A percentile compares a stretch with the other conserved stretches of the same genome.
Conservation (phyloP, 2,113 vertebrate species). For the Eretmochelys imbricata region DNA sequence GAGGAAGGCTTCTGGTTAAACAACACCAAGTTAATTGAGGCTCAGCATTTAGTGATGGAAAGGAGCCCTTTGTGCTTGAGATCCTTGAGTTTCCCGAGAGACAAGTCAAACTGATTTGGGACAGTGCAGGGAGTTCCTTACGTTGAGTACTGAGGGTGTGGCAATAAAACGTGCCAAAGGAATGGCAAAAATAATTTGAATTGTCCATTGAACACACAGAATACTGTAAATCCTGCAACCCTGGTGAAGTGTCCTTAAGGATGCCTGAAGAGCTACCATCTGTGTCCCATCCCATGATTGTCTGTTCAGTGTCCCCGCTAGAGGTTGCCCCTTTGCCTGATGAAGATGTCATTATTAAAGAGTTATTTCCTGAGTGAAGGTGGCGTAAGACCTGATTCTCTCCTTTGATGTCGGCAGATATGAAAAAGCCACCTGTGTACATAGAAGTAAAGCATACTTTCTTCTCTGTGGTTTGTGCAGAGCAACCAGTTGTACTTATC, state of each 20-base stretch:
- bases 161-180: slow-evolving; percentile 32
- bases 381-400: neutral
- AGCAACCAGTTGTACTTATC: neutral
- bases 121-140: neutral
- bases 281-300: neutral
- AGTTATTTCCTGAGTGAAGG: slow-evolving; percentile 13
- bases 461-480: slow-evolving; percentile 21
- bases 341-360: neutral
- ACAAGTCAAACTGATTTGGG: neutral
- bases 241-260: neutral
- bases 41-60: slow-evolving; percentile 75
- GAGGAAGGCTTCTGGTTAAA: slow-evolving; percentile 73
- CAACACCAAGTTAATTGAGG: slow-evolving; percentile 83
- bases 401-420: slow-evolving; percentile 18
- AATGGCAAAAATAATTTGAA: neutral
- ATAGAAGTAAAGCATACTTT: slow-evolving; percentile 41
- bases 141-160: slow-evolving; percentile 11
- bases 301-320: neutral
- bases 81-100: neutral
- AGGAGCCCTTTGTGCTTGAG: slow-evolving; percentile 17
- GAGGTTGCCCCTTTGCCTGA: neutral
- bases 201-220: neutral
- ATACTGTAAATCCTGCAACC: neutral
- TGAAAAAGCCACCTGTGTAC: slow-evolving; percentile 12
- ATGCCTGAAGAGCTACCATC: rapidly evolving